A percentile compares a stretch with the other conserved stretches of the same genome.
Evolutionary conservation across 2,888 invertebrate genomes (phyloP).

Genomic region (Apamea crenata): DNA sequence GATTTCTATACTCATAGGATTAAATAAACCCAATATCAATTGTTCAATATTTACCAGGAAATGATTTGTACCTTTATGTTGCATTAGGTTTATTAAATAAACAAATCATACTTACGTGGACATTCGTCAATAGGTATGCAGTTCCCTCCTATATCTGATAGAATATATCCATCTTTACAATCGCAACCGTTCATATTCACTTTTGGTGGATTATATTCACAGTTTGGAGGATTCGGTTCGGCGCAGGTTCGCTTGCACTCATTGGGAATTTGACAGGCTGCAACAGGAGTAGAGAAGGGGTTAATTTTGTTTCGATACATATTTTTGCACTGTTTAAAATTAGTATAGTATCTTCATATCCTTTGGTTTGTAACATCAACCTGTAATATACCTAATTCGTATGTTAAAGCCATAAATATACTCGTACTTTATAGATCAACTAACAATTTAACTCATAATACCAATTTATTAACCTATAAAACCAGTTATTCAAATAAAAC

Average conservation of each 20-base stretch:
- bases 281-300: not conserved
- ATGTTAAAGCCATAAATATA: not conserved
- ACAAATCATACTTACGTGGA: slow-evolving; percentile 45
- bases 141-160: slow-evolving; percentile 43
- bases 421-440: not conserved
- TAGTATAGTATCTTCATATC: not conserved
- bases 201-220: slow-evolving; percentile 47
- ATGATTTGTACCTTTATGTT: not conserved
- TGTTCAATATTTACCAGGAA: not conserved
- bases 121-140: slow-evolving; percentile 58
- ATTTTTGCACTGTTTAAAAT: not conserved
- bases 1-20: not conserved
- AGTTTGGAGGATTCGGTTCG: slow-evolving; percentile 51
- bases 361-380: not conserved
- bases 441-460: not conserved
- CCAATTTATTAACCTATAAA: not conserved
- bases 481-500: not conserved
- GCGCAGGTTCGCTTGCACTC: slow-evolving; percentile 55
- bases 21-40: not conserved
- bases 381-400: not conserved
- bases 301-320: not conserved
- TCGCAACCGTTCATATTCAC: slow-evolving; percentile 54
- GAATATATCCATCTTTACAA: slow-evolving; percentile 55
- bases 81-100: not conserved
- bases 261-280: slow-evolving; percentile 50